Conservation (phyloP, 2,888 invertebrate species). For the Galerucella calmariensis region DNA sequence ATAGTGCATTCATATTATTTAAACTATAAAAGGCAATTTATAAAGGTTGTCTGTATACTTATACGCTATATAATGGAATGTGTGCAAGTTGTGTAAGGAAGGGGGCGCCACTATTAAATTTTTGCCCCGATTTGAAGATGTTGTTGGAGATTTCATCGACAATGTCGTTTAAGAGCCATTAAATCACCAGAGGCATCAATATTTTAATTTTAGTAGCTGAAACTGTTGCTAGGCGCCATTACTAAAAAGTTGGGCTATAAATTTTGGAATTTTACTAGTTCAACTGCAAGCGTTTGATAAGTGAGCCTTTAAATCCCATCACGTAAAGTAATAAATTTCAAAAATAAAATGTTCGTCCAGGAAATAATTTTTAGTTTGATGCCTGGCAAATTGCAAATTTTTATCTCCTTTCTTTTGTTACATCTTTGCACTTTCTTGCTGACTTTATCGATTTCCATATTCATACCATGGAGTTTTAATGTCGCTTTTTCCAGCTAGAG, state of each 20-base stretch:
- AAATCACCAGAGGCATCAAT: too few species aligned
- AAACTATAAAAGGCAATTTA: background rate
- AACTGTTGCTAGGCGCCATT: background rate
- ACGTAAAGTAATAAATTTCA: background rate
- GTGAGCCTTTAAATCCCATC: conserved; percentile 5
- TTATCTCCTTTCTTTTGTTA: conserved; percentile 7
- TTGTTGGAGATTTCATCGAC: too few species aligned
- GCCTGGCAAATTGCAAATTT: background rate
- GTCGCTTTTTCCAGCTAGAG: background rate
- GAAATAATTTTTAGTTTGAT: background rate
- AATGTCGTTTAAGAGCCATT: too few species aligned
- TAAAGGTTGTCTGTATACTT: background rate
- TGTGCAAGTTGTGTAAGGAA: too few species aligned
- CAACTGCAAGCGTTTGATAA: background rate
- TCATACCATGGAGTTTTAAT: background rate
- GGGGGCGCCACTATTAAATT: too few species aligned
- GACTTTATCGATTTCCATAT: background rate
- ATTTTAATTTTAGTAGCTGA: background rate
- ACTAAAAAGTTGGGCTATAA: background rate
- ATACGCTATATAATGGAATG: too few species aligned
- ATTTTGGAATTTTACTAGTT: background rate
- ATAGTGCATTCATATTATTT: background rate
- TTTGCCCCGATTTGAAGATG: too few species aligned
- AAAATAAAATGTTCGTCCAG: background rate
- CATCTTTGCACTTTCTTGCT: background rate